These are phyloP conservation scores for Tipula vernalis DNA, from an alignment of 2,888 invertebrate genomes.

Conservation along the genomic window DNA sequence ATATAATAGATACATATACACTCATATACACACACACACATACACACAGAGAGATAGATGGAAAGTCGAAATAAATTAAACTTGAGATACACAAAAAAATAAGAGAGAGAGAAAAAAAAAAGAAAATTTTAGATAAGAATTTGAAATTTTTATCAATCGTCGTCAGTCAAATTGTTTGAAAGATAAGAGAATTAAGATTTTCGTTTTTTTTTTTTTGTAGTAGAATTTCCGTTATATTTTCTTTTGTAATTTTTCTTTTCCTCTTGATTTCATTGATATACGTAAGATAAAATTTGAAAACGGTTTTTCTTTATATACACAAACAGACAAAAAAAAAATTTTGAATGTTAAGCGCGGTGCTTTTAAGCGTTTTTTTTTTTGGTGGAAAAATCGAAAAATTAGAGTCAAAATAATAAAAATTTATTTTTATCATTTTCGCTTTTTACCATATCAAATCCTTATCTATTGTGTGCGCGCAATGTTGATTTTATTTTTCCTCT, in stretches of 20 bases:
- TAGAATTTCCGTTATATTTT: background rate
- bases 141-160: conserved; percentile 4
- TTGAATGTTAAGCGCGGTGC: background rate
- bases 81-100: background rate
- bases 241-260: conserved; percentile 4
- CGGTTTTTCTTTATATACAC: background rate
- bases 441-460: background rate
- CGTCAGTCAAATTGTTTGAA: background rate
- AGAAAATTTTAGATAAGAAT: background rate
- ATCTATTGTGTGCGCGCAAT: background rate
- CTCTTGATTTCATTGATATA: background rate
- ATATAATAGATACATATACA: background rate
- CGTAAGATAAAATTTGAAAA: background rate
- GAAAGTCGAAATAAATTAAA: conserved; percentile 4
- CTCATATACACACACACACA: background rate
- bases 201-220: background rate
- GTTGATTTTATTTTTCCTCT: background rate
- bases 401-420: background rate
- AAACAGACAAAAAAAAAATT: background rate
- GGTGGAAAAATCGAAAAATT: background rate
- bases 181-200: background rate
- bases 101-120: background rate
- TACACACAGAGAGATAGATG: background rate
- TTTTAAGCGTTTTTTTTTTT: background rate
- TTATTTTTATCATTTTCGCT: background rate